A percentile compares a stretch with the other conserved stretches of the same genome.
phyloP scores from a whole-genome alignment of 2,113 vertebrate genomes.

The Rhea americana region DNA sequence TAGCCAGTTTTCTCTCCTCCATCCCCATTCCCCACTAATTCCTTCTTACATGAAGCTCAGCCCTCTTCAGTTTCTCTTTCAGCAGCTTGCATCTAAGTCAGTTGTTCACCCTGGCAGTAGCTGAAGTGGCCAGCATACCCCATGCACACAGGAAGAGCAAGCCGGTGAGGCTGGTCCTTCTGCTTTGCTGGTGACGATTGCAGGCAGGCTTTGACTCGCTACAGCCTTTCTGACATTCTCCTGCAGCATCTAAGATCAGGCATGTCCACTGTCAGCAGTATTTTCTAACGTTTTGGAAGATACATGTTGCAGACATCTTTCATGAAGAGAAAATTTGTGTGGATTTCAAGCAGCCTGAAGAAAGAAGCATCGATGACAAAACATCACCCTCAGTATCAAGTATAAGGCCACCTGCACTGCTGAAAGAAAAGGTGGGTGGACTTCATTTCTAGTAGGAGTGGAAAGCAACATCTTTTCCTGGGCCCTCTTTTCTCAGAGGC shows the following conservation, averaged over 20 bases:
- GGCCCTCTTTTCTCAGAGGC: neutral
- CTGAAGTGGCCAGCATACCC: neutral
- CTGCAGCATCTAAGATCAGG: neutral
- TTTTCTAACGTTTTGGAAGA: neutral
- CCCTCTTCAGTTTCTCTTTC: neutral
- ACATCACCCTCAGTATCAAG: neutral
- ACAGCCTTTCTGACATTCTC: neutral
- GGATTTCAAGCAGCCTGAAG: neutral
- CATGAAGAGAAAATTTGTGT: neutral
- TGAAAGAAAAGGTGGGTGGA: neutral
- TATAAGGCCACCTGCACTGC: accelerated
- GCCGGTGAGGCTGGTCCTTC: neutral
- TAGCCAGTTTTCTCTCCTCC: neutral
- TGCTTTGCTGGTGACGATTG: neutral
- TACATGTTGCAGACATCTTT: neutral
- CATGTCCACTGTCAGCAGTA: neutral
- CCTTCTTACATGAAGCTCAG: neutral
- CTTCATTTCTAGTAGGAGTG: neutral
- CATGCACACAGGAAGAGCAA: accelerated
- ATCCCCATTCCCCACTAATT: neutral
- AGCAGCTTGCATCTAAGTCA: neutral
- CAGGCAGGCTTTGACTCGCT: neutral
- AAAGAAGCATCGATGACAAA: neutral
- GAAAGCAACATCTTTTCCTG: neutral
- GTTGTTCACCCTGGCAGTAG: neutral